Evolutionary conservation across 2,113 vertebrate genomes (phyloP), one percentile per base, ranked within the genome.

Genomic region (Ciconia boyciana): DNA sequence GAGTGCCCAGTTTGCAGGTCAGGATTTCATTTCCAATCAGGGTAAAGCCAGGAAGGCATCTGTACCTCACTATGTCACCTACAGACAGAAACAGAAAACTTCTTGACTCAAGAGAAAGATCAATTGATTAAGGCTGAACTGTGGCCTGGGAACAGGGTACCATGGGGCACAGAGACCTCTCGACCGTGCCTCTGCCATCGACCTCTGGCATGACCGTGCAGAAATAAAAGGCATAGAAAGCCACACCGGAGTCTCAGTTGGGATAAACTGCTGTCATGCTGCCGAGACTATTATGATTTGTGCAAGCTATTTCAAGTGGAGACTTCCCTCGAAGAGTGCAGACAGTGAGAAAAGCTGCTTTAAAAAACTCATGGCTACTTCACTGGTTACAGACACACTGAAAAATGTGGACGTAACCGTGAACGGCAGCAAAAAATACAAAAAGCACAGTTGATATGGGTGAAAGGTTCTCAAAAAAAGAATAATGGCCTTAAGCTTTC

Each of bases 31-130:
- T 99, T 17, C 99, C 99, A 48, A 98, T 98, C 86, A 99, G 96
- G 68, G 98, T 99, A 84, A 99, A 99, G 72, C 99, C 99, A 8
- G 99, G 99, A 32, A 99, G 98, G 97, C 99, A 99, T 62, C 98
- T 97, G 97, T 99, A 99, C 69, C 99, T 98, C 80, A 99, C 99
- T 7, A 99, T 98, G 89, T 99, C 99, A 95, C 99, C 99, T 99
- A 96, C 41, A 44, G 75, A 31, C 21, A 91, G 65, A 78, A 41
- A 64, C 44, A 28, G 36, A 54, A 57, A 65, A 8, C 28, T 55
- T 14, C 34, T 11, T 49, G 65, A 83, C 14, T 39, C 44, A 11
- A 44, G 18, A 72, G 69, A 43, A 90, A 44, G 15, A 31, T 18
- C 25, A 10, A 25, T 22, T 51, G 39, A 0, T 16, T 1, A 22